Conservation (phyloP, 2,888 invertebrate genomes). For the Schizaphis graminum region DNA sequence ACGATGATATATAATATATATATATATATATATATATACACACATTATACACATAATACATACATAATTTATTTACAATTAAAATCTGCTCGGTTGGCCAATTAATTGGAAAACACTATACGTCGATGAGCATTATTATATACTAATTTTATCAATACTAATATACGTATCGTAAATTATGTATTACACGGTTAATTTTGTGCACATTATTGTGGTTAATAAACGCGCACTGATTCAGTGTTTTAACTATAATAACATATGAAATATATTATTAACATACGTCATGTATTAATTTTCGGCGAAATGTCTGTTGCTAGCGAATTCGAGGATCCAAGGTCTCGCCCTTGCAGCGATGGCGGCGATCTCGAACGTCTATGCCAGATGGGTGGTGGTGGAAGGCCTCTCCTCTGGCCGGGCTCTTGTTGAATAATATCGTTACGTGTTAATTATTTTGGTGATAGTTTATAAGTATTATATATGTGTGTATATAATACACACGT, state of each 20-base stretch:
- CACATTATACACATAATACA: too few species aligned
- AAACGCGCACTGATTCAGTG: not conserved
- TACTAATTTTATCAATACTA: not conserved
- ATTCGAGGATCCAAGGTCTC: not conserved
- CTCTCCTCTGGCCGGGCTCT: not conserved
- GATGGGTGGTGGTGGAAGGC: not conserved
- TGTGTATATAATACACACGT: not conserved
- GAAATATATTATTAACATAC: not conserved
- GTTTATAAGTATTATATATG: not conserved
- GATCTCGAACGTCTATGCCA: not conserved
- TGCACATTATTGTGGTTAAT: not conserved
- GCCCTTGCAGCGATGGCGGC: conserved; percentile 2
- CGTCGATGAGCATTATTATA: not conserved
- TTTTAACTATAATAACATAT: not conserved
- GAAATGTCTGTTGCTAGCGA: not conserved
- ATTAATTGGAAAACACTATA: not conserved
- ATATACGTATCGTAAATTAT: not conserved
- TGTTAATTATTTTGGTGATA: not conserved
- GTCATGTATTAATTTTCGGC: not conserved
- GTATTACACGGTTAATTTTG: not conserved
- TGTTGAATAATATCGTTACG: not conserved
- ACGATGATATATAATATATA: too few species aligned
- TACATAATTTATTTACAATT: not conserved
- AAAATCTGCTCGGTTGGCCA: not conserved
- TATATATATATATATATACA: too few species aligned